Evolutionary conservation across 2,797 vertebrate species (phyloP), one percentile per base, ranked within the genome.

Genomic region (Microctenopoma steveboyesi): DNA sequence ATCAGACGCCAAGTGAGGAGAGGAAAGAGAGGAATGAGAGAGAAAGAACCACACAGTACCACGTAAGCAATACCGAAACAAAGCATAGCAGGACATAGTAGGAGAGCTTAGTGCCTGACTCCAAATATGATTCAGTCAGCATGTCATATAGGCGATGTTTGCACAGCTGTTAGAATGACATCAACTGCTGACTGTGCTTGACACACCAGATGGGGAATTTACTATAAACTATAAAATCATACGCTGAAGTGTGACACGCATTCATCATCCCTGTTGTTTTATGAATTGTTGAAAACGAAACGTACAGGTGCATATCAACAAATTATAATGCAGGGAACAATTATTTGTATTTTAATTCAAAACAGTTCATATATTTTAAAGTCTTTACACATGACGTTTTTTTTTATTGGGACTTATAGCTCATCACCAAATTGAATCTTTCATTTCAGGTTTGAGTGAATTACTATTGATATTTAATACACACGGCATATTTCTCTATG

Each of bases 1-100:
- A 46, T 74, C 56, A 37, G n/a, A 75, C 42, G 72, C 51, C 11
- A 53, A 59, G 63, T 55, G 28, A 66, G 42, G 28, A 43, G 45
- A n/a, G 37, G 33, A 59, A 18, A 27, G 28, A 37, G 15, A 8
- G 39, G 7, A 40, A 43, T 57, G 18, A 12, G 42, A 25, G 27
- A 58, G 56, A 76, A 22, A 49, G 53, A 15, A 18, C 18, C 9
- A 2, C 54, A 47, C 14, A 53, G n/a, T 22, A 47, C 55, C 56
- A 67, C 69, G 43, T 50, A 48, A 49, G 13, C 14, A 61, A 55
- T 18, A 28, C 27, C n/a, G 8, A 50, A 39, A 67, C 51, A 35
- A 55, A 48, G 8, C 30, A 45, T 9, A 37, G 43, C 53, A 64
- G 42, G 51, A 22, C 22, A 22, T 22, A 47, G 49, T 14, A 54